Conservation (phyloP, 2,113 vertebrate genomes). For the Hucho hucho region DNA sequence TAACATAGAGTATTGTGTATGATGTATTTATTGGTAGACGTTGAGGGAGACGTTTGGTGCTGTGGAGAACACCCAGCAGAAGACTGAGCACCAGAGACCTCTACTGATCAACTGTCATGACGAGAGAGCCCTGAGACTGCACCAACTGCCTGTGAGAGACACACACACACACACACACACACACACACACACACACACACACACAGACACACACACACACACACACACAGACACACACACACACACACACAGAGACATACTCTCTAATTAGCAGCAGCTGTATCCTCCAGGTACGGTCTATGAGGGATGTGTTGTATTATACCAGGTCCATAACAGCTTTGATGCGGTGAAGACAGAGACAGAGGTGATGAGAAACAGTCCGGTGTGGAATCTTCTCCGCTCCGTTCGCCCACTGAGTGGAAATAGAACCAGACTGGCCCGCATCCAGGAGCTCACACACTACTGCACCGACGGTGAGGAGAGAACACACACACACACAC, state of each 20-base stretch:
- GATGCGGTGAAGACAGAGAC: conserved; percentile 76
- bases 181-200: not conserved
- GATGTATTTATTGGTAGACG: conserved; percentile 43
- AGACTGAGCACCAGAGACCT: conserved; percentile 51
- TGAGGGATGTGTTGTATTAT: not conserved
- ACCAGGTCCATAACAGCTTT: conserved; percentile 74
- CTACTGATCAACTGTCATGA: conserved; percentile 81
- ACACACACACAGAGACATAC: not conserved
- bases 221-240: not conserved
- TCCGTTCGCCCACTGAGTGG: conserved; percentile 56
- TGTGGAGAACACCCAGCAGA: conserved; percentile 22
- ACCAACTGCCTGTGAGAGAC: conserved; percentile 54
- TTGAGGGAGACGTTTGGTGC: conserved; percentile 45
- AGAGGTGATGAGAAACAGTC: conserved; percentile 78
- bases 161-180: not conserved
- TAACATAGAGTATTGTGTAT: not conserved
- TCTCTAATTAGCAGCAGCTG: not conserved
- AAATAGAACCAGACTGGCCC: conserved; percentile 56
- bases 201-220: conserved; percentile 8
- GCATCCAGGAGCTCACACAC: conserved; percentile 83
- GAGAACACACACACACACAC: not conserved
- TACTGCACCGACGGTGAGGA: conserved; percentile 81
- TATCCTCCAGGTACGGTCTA: not conserved
- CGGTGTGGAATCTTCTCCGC: conserved; percentile 67
- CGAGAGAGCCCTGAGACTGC: conserved; percentile 66